Evolutionary conservation across 2,888 invertebrate species (phyloP).

Genomic region (Coenonympha glycerion): DNA sequence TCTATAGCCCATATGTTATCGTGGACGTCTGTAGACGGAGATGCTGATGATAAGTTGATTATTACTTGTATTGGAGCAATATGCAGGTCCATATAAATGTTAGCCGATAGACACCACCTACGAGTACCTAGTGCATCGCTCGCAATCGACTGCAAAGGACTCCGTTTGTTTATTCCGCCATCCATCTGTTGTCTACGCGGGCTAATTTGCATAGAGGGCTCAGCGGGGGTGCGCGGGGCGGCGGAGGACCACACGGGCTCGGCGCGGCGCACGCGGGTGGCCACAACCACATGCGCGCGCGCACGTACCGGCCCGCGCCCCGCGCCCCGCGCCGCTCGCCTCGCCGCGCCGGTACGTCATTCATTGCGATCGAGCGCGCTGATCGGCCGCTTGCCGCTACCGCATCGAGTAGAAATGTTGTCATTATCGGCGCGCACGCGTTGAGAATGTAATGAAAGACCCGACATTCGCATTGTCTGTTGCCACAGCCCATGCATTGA

Average conservation of each 20-base stretch:
- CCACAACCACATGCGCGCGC: slow-evolving; percentile 69
- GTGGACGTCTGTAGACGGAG: no score
- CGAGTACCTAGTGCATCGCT: slow-evolving; percentile 17
- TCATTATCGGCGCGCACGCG: slow-evolving; percentile 68
- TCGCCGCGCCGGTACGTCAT: slow-evolving; percentile 58
- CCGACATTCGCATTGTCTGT: slow-evolving; percentile 47
- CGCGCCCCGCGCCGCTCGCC: slow-evolving; percentile 36
- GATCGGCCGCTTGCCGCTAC: slow-evolving; percentile 66
- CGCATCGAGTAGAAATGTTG: slow-evolving; percentile 69
- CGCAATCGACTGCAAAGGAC: slow-evolving; percentile 56
- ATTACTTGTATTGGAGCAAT: no score
- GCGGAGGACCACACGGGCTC: slow-evolving; percentile 73
- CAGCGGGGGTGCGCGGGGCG: slow-evolving; percentile 36
- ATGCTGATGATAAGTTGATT: no score
- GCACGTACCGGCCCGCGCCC: slow-evolving; percentile 41
- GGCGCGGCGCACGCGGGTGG: slow-evolving; percentile 75
- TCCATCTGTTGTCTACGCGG: slow-evolving; percentile 75
- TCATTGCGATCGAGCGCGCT: slow-evolving; percentile 71
- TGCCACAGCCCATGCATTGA: slow-evolving; percentile 43
- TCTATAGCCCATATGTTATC: no score
- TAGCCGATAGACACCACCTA: no score
- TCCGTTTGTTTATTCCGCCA: slow-evolving; percentile 74
- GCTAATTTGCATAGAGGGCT: slow-evolving; percentile 75
- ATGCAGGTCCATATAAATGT: no score
- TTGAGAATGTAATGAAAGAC: slow-evolving; percentile 59